Evolutionary conservation across 2,888 invertebrate species (phyloP).

Genomic region (Dicyrtoma fusca): DNA sequence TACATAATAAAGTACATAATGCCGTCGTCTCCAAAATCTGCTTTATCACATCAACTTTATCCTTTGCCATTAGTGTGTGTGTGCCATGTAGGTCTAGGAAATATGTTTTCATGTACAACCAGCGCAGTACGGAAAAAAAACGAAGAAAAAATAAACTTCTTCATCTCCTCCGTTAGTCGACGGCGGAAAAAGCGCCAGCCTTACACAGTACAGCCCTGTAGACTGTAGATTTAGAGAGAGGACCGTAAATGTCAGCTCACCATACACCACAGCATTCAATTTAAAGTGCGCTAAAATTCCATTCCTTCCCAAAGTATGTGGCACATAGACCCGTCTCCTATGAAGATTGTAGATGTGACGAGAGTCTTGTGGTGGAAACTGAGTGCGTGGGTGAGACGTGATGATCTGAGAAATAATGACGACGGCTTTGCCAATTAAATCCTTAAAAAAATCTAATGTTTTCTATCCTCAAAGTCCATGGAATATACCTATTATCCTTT

Average conservation of each 20-base stretch:
- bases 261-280: background rate
- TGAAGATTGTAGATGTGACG: background rate
- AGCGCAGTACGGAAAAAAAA: background rate
- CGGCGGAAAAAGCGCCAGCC: background rate
- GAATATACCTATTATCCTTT: too few species aligned
- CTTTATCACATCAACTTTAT: slow-evolving; percentile 3
- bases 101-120: too few species aligned
- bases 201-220: too few species aligned
- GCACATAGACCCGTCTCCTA: background rate
- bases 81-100: too few species aligned
- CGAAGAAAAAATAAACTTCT: background rate
- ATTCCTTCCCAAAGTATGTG: background rate
- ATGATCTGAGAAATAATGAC: slow-evolving; percentile 23
- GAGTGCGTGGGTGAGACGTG: slow-evolving; percentile 10
- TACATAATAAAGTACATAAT: slow-evolving; percentile 9
- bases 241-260: slow-evolving; percentile 23
- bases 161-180: background rate
- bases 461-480: too few species aligned
- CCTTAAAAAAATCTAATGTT: slow-evolving; percentile 1
- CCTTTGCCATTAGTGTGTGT: background rate
- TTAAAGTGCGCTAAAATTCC: slow-evolving; percentile 23
- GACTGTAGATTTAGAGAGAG: too few species aligned
- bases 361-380: background rate
- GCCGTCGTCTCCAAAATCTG: slow-evolving; percentile 6
- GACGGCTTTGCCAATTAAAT: slow-evolving; percentile 32